Conservation (phyloP, 2,113 vertebrate genomes). For the Dipodomys ordii region DNA sequence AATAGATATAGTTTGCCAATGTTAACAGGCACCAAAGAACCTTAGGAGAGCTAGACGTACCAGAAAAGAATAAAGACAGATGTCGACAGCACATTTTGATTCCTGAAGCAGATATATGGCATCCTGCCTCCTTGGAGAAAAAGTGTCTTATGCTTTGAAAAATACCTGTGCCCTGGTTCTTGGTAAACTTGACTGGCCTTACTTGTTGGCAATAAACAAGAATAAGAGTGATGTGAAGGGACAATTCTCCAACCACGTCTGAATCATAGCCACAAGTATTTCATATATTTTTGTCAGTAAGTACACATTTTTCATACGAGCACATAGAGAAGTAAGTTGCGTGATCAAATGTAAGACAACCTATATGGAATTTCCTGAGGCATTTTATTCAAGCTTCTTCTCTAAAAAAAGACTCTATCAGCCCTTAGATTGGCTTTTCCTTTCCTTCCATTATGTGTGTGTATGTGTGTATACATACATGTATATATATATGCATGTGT, state of each 20-base stretch:
- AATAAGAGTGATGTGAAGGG: neutral
- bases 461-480: too few species aligned
- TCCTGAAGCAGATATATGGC: neutral
- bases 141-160: neutral
- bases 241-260: conserved; percentile 37
- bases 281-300: conserved; percentile 46
- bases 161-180: neutral
- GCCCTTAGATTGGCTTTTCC: neutral
- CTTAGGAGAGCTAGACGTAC: neutral
- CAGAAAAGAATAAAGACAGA: neutral
- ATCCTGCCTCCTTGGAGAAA: neutral
- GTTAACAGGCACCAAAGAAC: conserved; percentile 9
- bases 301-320: conserved; percentile 14
- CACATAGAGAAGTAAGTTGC: neutral
- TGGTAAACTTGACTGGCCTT: conserved; percentile 24
- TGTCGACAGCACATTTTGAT: neutral
- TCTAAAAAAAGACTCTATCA: neutral
- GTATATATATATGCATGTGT: too few species aligned
- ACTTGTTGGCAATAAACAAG: conserved; percentile 14
- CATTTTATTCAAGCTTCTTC: conserved; percentile 5
- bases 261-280: conserved; percentile 50
- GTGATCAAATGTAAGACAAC: neutral
- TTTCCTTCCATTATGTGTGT: neutral
- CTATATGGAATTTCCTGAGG: neutral
- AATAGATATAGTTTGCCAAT: neutral